Evolutionary conservation across 2,888 invertebrate genomes (phyloP), one percentile per base, ranked within the genome.

Genomic region (Meteorus cinctellus): DNA sequence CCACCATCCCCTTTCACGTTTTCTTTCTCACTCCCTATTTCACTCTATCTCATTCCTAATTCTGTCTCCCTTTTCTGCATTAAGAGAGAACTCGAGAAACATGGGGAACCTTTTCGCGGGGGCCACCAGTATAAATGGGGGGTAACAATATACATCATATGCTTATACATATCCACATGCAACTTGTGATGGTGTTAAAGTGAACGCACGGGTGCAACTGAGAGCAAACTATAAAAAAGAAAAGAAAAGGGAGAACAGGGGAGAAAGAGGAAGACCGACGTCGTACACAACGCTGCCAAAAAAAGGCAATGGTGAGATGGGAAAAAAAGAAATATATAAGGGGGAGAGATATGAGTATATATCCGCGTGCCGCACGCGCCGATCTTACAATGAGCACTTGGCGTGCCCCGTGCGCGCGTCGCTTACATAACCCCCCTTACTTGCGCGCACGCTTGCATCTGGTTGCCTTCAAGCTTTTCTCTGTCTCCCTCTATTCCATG

Each of bases 281-380:
- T 34, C 31, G 36, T 41, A 10, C 31, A 55, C 75, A 63, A 69
- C 74, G 78, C 74, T 72, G 79, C 79, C 79, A 79, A 81, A 78
- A 80, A 55, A 77, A 76, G 81, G 75, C 75, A 81, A 75, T 65
- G 77, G 75, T 74, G 75, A 81, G 81, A 51, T 27, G 66, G 51
- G 66, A 73, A 67, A 41, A 66, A 73, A 48, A 65, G 55, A 63
- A 45, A 70, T 71, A n/a, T 65, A 27, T 81, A 79, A 27, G 76
- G 76, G 78, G 62, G 73, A 68, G 65, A 75, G 76, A 74, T 73
- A 66, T 60, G 78, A 78, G 80, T 76, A 84, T 76, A 81, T 86
- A 87, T 84, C 86, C 87, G 86, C 84, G 86, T 85, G 88, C 86
- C 87, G 89, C 88, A 89, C 89, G 89, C 89, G 88, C 88, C 88